phyloP scores from a whole-genome alignment of 2,113 vertebrate species.

The Mellivora capensis region DNA sequence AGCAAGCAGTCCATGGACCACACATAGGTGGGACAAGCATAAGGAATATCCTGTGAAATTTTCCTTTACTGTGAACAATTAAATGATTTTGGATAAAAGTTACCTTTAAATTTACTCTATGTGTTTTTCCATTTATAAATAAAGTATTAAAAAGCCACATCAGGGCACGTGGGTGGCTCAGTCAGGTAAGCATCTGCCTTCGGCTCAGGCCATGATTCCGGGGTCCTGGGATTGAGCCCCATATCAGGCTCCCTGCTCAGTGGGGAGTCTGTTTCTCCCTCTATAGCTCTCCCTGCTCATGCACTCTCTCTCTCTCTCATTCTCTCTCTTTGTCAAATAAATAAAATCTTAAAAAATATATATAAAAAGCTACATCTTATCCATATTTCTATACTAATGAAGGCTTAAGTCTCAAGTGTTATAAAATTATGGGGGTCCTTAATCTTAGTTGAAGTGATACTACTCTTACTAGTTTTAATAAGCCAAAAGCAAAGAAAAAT shows the following conservation, averaged over 20 bases:
- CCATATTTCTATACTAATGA: neutral
- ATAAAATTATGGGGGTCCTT: neutral
- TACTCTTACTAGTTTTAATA: neutral
- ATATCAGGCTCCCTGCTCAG: too few species aligned
- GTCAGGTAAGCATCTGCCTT: neutral
- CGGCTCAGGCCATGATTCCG: neutral
- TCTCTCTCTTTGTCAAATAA: neutral
- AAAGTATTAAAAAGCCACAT: neutral
- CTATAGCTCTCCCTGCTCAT: neutral
- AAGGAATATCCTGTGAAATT: neutral
- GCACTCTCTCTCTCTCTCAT: too few species aligned
- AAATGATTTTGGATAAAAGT: slow-evolving; percentile 39
- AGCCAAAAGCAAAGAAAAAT: neutral
- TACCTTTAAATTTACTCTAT: neutral
- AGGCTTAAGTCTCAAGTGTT: neutral
- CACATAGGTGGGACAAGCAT: neutral
- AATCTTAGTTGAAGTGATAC: neutral
- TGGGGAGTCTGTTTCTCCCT: neutral
- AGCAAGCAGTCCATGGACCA: neutral
- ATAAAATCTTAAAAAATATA: neutral
- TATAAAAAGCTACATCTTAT: neutral
- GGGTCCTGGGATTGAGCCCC: too few species aligned
- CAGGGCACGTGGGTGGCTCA: neutral
- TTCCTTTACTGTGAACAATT: neutral
- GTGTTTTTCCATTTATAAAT: neutral